These are phyloP conservation scores for Dipodomys stephensi DNA, from an alignment of 2,113 vertebrate genomes.

Conservation along the genomic window DNA sequence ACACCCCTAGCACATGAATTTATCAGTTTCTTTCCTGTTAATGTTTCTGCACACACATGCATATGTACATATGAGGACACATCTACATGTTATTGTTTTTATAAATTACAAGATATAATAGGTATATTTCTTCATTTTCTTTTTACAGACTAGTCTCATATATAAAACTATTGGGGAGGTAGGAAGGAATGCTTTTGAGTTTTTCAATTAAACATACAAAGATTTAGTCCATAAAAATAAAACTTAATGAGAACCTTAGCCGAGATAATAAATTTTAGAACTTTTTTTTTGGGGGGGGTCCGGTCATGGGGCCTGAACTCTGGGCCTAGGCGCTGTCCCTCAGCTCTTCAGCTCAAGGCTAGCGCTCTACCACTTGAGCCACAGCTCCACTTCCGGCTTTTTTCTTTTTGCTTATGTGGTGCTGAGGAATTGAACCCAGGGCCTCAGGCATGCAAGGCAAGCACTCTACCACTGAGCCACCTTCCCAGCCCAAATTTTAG, in stretches of 20 bases:
- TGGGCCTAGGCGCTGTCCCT: too few species aligned
- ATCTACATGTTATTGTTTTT: not conserved
- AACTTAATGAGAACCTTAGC: not conserved
- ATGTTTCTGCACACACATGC: not conserved
- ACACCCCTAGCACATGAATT: not conserved
- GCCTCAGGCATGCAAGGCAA: too few species aligned
- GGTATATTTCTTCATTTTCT: not conserved
- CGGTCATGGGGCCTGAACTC: too few species aligned
- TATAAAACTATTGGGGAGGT: not conserved
- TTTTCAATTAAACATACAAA: not conserved
- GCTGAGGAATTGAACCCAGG: too few species aligned
- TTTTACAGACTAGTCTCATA: not conserved
- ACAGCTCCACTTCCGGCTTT: too few species aligned
- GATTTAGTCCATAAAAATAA: conserved; percentile 21
- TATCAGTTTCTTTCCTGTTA: not conserved
- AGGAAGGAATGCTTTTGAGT: not conserved
- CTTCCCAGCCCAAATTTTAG: not conserved
- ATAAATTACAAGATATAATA: conserved; percentile 32
- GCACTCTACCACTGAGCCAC: too few species aligned
- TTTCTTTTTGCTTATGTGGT: too few species aligned
- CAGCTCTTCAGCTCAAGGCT: too few species aligned
- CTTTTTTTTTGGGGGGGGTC: too few species aligned
- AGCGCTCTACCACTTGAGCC: too few species aligned
- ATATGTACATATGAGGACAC: accelerated
- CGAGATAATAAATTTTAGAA: not conserved